Base-by-base conservation (phyloP, 2,113 vertebrate species). In the Microcebus murinus region DNA sequence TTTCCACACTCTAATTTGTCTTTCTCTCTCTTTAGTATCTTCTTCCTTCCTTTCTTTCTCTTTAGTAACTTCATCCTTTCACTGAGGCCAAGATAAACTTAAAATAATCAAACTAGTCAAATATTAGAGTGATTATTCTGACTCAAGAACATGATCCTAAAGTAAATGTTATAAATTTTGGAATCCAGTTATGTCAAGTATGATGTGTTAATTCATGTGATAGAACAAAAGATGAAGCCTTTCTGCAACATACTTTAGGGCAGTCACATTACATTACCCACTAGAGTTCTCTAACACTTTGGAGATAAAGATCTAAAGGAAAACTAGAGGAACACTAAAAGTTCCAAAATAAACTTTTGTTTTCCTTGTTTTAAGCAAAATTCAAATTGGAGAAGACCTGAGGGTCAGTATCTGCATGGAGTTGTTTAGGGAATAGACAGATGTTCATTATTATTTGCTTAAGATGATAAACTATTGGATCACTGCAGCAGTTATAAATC, bases 361-460 rank as follows among this genome's bases (percentile, higher is more conserved):
- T 68, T 91, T 45, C 29, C 89, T n/a, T 36, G 23, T 90, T 92
- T 87, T 85, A 86, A 45, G 27, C 55, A 34, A 63, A 74, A 27
- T 34, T 20, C 10, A 87, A 95, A 84, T 27, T 85, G 39, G 73
- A 87, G 25, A 94, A 97, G 65, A 96, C 39, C 20, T 42, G 65
- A 84, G 83, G 80, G 71, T 91, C 95, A 94, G 74, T 77, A 29
- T 90, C 34, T 63, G 34, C 27, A 50, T n/a, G 10, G 86, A 89
- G 23, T 86, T 93, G 70, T 89, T 82, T 14, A 12, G 83, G 81
- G 96, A 98, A 97, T 71, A 97, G 65, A 91, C 93, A 95, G 96
- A 81, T 97, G 21, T 96, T 79, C 52, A 81, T 97, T 98, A 95
- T 92, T 88, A 96, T 94, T 97, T 97, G 97, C 13, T 97, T 96